Percentiles rank a stretch among this genome's conserved stretches.
Conservation (phyloP, 2,888 invertebrate species). For the Eubasilissa splendida region DNA sequence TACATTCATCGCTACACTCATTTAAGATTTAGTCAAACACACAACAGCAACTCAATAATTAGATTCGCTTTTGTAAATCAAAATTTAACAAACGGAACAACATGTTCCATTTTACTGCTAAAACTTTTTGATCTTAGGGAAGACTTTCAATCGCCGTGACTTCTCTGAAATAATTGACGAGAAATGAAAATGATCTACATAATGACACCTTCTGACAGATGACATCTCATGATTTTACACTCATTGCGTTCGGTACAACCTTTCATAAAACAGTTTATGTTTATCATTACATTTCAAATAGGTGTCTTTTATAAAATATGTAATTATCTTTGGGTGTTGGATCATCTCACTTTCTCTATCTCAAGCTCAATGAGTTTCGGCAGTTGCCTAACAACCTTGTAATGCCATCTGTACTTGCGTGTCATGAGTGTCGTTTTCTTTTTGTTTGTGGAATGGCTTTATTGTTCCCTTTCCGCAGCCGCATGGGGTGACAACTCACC, state of each 20-base stretch:
- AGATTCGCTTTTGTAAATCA: slow-evolving; percentile 27
- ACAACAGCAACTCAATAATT: slow-evolving; percentile 5
- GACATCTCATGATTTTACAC: too few relatives aligned
- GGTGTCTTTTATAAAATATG: neutral
- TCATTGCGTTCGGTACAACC: too few relatives aligned
- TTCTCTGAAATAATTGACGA: too few relatives aligned
- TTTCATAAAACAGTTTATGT: too few relatives aligned
- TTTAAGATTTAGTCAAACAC: neutral
- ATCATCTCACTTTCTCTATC: neutral
- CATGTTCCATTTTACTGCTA: slow-evolving; percentile 4
- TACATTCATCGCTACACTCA: too few relatives aligned
- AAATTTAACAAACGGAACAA: slow-evolving; percentile 20
- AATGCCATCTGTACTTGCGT: slow-evolving; percentile 29
- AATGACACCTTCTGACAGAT: too few relatives aligned
- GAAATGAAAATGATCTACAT: too few relatives aligned
- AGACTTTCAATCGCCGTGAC: neutral
- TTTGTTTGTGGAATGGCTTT: slow-evolving; percentile 59
- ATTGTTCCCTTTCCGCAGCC: slow-evolving; percentile 58
- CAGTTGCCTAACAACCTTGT: slow-evolving; percentile 25
- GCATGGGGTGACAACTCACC: slow-evolving; percentile 61
- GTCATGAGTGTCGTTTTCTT: slow-evolving; percentile 46
- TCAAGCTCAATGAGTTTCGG: slow-evolving; percentile 18
- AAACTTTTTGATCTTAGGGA: slow-evolving; percentile 1
- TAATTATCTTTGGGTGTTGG: slow-evolving; percentile 11
- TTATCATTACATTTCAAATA: too few relatives aligned